Evolutionary conservation across 2,888 invertebrate species (phyloP).

Genomic region (Exephanes ischioxanthus): DNA sequence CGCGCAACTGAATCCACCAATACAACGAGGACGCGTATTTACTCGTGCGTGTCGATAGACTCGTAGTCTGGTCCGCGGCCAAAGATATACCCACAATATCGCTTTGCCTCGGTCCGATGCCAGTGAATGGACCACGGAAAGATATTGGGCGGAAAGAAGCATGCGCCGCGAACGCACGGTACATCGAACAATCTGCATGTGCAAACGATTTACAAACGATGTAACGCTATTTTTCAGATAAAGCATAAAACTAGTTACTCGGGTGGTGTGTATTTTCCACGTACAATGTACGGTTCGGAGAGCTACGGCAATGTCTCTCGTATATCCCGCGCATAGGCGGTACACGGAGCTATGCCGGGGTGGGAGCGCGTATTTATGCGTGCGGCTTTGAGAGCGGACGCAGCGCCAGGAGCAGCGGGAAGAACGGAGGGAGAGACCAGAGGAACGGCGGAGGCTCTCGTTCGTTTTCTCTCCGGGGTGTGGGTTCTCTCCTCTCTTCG

Average conservation of each 20-base stretch:
- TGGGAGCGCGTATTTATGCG: constrained; percentile 34
- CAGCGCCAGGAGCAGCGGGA: constrained; percentile 18
- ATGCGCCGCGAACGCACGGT: neutral
- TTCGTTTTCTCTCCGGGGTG: constrained; percentile 49
- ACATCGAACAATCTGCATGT: constrained; percentile 21
- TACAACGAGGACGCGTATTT: neutral
- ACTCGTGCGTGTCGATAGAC: constrained; percentile 44
- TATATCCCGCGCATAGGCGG: constrained; percentile 6
- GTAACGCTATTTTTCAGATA: constrained; percentile 36
- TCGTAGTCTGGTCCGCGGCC: neutral
- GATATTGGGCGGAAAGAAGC: constrained; percentile 11
- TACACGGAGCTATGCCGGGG: neutral
- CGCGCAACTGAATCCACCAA: neutral
- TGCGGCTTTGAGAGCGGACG: constrained; percentile 41
- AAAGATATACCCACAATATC: constrained; percentile 17
- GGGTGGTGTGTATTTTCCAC: neutral
- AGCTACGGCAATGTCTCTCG: constrained; percentile 26
- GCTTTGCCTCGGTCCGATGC: neutral
- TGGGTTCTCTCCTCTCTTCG: constrained; percentile 38
- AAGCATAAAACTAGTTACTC: constrained; percentile 23
- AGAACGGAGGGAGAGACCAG: neutral
- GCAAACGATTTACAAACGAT: constrained; percentile 19
- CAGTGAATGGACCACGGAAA: neutral
- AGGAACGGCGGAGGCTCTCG: constrained; percentile 24
- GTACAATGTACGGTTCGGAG: neutral